Evolutionary conservation across 2,888 invertebrate genomes (phyloP).

Genomic region (Halictus quadricinctus): DNA sequence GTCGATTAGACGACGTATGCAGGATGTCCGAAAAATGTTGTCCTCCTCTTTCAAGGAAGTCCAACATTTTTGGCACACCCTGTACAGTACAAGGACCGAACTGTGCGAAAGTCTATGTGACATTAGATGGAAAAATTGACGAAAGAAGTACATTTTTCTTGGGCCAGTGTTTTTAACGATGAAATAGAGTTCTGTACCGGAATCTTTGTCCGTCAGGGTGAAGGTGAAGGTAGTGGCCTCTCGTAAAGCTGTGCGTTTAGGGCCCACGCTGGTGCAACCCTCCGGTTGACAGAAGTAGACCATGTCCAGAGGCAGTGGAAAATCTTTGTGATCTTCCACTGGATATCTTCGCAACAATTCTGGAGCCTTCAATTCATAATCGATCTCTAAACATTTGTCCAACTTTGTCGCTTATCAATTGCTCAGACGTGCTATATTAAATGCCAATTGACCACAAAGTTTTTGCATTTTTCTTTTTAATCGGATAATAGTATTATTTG

Average conservation of each 20-base stretch:
- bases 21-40: too few species aligned
- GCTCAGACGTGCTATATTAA: background rate
- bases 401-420: background rate
- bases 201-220: slow-evolving; percentile 99
- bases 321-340: slow-evolving; percentile 97
- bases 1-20: background rate
- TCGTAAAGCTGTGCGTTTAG: slow-evolving; percentile 90
- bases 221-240: slow-evolving; percentile 99
- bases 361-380: slow-evolving; percentile 87
- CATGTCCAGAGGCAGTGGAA: slow-evolving; percentile 98
- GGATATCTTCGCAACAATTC: slow-evolving; percentile 98
- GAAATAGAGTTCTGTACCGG: slow-evolving; percentile 85
- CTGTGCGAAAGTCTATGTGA: too few species aligned
- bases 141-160: too few species aligned
- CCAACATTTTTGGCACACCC: too few species aligned
- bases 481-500: too few species aligned
- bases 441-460: too few species aligned
- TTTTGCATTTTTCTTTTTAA: too few species aligned
- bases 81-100: too few species aligned
- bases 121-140: too few species aligned
- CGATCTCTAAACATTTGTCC: background rate
- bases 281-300: slow-evolving; percentile 99
- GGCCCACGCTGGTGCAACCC: slow-evolving; percentile 96
- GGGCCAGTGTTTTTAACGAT: too few species aligned
- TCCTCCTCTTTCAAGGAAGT: too few species aligned